Conservation (phyloP, 2,113 vertebrate species). For the Nematolebias whitei region DNA sequence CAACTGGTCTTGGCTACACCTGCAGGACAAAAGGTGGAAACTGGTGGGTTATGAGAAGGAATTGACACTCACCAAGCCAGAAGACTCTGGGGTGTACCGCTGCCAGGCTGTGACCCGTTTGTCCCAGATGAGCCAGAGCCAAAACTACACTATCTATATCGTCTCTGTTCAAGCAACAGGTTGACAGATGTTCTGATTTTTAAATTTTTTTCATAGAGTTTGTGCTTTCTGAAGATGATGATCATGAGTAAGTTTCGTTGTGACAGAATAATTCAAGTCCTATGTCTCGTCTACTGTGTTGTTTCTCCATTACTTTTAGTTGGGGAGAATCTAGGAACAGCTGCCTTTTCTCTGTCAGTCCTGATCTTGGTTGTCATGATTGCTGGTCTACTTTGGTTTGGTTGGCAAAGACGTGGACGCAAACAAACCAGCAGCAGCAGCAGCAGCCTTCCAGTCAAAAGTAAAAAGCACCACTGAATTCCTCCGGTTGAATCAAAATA, state of each 20-base stretch:
- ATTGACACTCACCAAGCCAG: constrained; percentile 44
- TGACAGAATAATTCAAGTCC: background rate
- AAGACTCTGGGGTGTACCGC: constrained; percentile 52
- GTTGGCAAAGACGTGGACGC: background rate
- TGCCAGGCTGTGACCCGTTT: background rate
- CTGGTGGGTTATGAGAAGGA: accelerated
- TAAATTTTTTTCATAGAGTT: too few species aligned
- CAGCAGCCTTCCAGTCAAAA: constrained; percentile 20
- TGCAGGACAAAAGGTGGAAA: constrained; percentile 9
- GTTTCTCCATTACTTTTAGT: constrained; percentile 10
- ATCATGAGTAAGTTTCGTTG: too few species aligned
- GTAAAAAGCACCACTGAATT: constrained; percentile 9
- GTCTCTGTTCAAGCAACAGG: constrained; percentile 25
- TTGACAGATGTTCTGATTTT: constrained; percentile 24
- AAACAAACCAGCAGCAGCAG: background rate
- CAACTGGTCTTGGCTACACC: constrained; percentile 26
- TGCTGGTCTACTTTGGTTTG: constrained; percentile 22
- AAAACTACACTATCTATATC: constrained; percentile 37
- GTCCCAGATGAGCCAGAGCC: accelerated
- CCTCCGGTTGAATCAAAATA: background rate
- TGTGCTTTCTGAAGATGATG: too few species aligned
- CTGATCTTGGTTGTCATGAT: constrained; percentile 36
- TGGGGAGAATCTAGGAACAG: constrained; percentile 39
- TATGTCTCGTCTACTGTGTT: constrained; percentile 4
- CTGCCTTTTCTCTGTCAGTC: constrained; percentile 37